Conservation (phyloP, 1,140 invertebrate genomes). For the Hyposmocoma kahamanoa region DNA sequence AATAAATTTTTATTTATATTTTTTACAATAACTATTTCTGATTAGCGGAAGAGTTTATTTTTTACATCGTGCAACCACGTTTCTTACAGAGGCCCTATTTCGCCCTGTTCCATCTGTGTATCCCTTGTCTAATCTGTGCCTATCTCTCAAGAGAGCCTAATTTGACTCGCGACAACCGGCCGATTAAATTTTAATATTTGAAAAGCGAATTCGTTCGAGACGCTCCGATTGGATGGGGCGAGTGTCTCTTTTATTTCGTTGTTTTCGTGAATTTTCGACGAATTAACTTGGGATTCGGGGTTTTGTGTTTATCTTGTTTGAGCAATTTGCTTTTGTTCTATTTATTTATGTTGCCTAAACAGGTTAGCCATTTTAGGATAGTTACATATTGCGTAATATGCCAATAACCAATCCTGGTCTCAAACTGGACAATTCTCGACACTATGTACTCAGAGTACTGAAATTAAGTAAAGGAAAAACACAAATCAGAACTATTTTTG, state of each 20-base stretch:
- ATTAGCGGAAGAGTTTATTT: neutral
- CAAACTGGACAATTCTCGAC: too few relatives aligned
- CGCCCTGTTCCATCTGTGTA: conserved; percentile 10
- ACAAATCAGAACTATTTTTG: too few relatives aligned
- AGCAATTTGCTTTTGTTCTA: neutral
- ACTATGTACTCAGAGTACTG: too few relatives aligned
- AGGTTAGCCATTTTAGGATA: too few relatives aligned
- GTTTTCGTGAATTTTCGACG: neutral
- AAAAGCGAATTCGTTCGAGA: conserved; percentile 45
- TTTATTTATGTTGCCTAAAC: too few relatives aligned
- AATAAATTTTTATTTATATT: neutral
- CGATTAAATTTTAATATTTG: conserved; percentile 74
- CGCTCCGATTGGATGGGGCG: conserved; percentile 41
- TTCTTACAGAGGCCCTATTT: neutral
- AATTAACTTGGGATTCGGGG: neutral
- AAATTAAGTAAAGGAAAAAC: too few relatives aligned
- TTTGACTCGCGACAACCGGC: conserved; percentile 66
- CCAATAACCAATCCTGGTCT: too few relatives aligned
- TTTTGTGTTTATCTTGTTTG: neutral
- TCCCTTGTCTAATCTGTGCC: conserved; percentile 32
- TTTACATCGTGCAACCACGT: neutral
- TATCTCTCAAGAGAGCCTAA: conserved; percentile 64
- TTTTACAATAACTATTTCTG: neutral
- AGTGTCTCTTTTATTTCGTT: conserved; percentile 40
- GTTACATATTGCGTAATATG: too few relatives aligned